Evolutionary conservation across 2,888 invertebrate species (phyloP), one percentile per base, ranked within the genome.

Genomic region (Himalopsyche tibetana): DNA sequence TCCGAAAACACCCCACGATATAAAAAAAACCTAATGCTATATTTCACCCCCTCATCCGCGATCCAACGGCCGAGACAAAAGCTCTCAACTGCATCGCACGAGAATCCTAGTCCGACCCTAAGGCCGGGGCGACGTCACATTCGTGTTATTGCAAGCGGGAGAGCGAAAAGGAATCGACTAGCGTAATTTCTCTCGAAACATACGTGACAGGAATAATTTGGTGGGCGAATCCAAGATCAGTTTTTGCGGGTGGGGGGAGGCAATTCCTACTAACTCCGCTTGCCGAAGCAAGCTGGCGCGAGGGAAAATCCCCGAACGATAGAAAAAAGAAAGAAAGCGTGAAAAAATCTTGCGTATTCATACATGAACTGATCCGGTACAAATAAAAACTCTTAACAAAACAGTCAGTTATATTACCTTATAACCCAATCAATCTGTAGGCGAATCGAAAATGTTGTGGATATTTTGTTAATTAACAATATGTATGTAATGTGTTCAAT

Each of bases 141-240:
- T 38, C 55, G 80, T 40, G 38, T 2, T n/a, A 63, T 63, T 63
- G 69, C 38, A 74, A 63, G 55, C 38, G 83, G 63, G 42, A 82
- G 79, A 82, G 85, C 86, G 85, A 85, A 87, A 88, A 86, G 91
- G 91, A 92, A 91, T 91, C 91, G 91, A 90, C 90, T 90, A 91
- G 92, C 92, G 93, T 93, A 92, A 93, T 93, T 92, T 88, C 89
- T 89, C 87, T 87, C 88, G 88, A 90, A 90, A 81, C 90, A 88
- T 90, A 93, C 93, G 93, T 93, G 93, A 90, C 88, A 89, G 56
- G 93, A 90, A 91, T 93, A 91, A 91, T 91, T 91, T 91, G 91
- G 90, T 89, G 90, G 90, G 90, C 90, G 90, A 90, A 88, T 86
- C 82, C 80, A 81, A 45, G 82, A 87, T 86, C 87, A 86, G 85